Percentiles rank a stretch among this genome's conserved stretches.
These are phyloP conservation scores for Mionectes olivaceus DNA, from an alignment of 2,797 vertebrate genomes.

Conservation along the genomic window DNA sequence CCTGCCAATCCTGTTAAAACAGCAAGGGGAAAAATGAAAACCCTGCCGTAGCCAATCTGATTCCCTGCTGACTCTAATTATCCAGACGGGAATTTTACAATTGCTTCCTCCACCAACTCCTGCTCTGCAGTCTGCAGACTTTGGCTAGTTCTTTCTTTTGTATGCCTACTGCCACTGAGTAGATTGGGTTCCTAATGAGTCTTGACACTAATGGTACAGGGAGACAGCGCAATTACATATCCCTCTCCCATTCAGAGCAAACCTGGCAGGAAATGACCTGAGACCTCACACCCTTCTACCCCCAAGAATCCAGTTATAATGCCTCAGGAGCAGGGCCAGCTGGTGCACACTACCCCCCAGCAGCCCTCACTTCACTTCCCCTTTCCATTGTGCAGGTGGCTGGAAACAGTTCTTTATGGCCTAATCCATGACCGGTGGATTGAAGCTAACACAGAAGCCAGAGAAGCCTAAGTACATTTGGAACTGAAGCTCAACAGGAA, in stretches of 20 bases:
- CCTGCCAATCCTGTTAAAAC: slow-evolving; percentile 90
- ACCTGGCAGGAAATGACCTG: slow-evolving; percentile 80
- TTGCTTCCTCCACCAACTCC: slow-evolving; percentile 86
- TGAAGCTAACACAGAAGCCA: slow-evolving; percentile 51
- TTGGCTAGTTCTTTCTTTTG: slow-evolving; percentile 82
- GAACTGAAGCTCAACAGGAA: slow-evolving; percentile 15
- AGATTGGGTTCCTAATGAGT: slow-evolving; percentile 82
- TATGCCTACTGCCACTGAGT: slow-evolving; percentile 77
- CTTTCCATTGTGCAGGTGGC: slow-evolving; percentile 74
- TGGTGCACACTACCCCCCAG: slow-evolving; percentile 26
- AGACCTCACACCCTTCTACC: slow-evolving; percentile 74
- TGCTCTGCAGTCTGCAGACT: slow-evolving; percentile 76
- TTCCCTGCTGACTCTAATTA: slow-evolving; percentile 96
- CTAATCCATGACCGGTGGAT: slow-evolving; percentile 15
- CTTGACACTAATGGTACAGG: slow-evolving; percentile 82
- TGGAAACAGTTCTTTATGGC: slow-evolving; percentile 69
- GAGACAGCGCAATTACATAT: slow-evolving; percentile 76
- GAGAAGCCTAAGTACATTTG: slow-evolving; percentile 16
- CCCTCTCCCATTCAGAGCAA: slow-evolving; percentile 62
- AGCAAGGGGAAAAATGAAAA: slow-evolving; percentile 89
- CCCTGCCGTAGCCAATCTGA: slow-evolving; percentile 81
- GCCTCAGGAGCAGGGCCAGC: slow-evolving; percentile 75
- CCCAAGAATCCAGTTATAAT: slow-evolving; percentile 71
- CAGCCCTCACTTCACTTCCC: slow-evolving; percentile 45
- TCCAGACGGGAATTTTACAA: slow-evolving; percentile 91